Evolutionary conservation across 1,140 invertebrate species (phyloP), one percentile per base, ranked within the genome.

Genomic region (Amyelois transitella): DNA sequence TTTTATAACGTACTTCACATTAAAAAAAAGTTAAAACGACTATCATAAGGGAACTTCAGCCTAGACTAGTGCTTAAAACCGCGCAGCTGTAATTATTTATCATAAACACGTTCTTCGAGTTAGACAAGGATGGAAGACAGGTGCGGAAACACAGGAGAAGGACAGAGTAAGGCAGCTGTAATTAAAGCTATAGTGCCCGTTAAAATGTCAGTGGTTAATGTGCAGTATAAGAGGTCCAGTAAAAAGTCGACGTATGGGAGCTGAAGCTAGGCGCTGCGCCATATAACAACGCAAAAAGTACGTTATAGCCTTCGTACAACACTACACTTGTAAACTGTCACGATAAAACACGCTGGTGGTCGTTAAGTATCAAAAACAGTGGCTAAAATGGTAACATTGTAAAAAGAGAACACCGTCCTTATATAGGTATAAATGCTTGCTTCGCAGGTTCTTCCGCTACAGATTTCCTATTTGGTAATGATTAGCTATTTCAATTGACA

Each of bases 181-280:
- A 81, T 77, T 74, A 77, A 60, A 60, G 56, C 49, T 51, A 61
- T 70, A 65, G 62, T 70, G 72, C 54, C 64, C 64, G 72, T 82
- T 77, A 65, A 82, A 80, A 78, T 78, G 75, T 73, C 74, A 78
- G 63, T 59, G 62, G 59, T 68, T 21, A 78, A 75, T 72, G 66
- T 72, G 64, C 60, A 60, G 55, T 69, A 66, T 72, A 64, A 67
- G 63, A 45, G n/a, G 10, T 43, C 52, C 25, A 32, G 55, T 60
- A 72, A 72, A 72, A 74, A 69, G 28, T 50, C 20, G 44, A 47
- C 43, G 56, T 55, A 64, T 63, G 53, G 48, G 58, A 48, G 18
- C 18, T 21, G 20, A 8, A 38, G 32, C 12, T 14, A 38, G 32
- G 32, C 32, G 32, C 32, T 38, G 32, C 32, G 32, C 32, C 32